Conservation (phyloP, 2,888 invertebrate genomes). For the Melanargia galathea region DNA sequence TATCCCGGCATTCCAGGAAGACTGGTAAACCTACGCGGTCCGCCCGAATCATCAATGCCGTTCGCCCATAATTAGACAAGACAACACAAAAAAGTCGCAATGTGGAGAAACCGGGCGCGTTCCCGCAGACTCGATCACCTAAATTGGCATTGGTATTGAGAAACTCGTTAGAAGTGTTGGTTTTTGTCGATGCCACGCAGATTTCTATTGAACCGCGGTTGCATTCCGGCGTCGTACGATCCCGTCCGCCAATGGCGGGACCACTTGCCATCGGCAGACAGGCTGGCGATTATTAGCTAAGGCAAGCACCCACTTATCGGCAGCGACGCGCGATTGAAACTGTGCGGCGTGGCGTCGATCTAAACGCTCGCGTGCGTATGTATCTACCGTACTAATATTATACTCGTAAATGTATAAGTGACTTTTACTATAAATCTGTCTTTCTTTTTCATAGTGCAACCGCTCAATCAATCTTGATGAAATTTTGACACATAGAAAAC, state of each 20-base stretch:
- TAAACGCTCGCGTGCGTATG: too few species aligned
- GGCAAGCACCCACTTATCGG: not conserved
- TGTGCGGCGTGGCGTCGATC: too few species aligned
- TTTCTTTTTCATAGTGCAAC: too few species aligned
- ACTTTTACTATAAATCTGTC: too few species aligned
- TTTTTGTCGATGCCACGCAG: conserved; percentile 60
- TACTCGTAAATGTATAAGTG: too few species aligned
- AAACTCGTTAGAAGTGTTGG: conserved; percentile 68
- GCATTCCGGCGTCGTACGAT: conserved; percentile 47
- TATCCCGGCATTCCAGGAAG: conserved; percentile 13
- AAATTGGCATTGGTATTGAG: conserved; percentile 69
- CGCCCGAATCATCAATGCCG: conserved; percentile 29
- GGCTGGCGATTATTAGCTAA: conserved; percentile 41
- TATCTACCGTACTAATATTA: too few species aligned
- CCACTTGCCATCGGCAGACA: conserved; percentile 51
- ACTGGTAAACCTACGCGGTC: conserved; percentile 37
- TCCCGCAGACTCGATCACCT: conserved; percentile 54
- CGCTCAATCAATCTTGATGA: too few species aligned
- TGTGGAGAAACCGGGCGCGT: conserved; percentile 50
- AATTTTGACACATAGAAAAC: too few species aligned
- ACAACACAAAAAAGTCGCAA: conserved; percentile 34
- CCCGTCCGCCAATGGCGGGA: conserved; percentile 49
- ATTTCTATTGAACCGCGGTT: conserved; percentile 61
- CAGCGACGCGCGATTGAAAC: not conserved
- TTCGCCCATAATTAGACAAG: conserved; percentile 13